Evolutionary conservation across 1,140 invertebrate genomes (phyloP).

Genomic region (Asbolus verrucosus): DNA sequence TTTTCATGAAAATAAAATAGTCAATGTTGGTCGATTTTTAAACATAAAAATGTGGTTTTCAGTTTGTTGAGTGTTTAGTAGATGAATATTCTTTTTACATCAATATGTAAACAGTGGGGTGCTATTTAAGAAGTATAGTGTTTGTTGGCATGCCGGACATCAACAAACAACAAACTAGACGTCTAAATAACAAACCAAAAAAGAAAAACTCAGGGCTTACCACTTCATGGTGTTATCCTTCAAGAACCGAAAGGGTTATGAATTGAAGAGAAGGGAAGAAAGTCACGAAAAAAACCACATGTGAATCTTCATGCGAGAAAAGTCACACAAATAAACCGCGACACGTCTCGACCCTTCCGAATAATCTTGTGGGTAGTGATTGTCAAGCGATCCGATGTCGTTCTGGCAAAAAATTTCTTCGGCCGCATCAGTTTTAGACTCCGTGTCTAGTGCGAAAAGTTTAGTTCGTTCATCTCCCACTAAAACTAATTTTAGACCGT

Average conservation of each 20-base stretch:
- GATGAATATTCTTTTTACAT: no score
- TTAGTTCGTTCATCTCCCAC: conserved; percentile 45
- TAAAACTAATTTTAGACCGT: conserved; percentile 40
- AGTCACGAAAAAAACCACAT: not conserved
- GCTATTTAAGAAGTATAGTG: no score
- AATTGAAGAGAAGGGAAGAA: not conserved
- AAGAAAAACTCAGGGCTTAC: not conserved
- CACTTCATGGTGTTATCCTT: conserved; percentile 29
- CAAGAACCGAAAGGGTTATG: not conserved
- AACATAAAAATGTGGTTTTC: no score
- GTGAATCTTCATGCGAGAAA: not conserved
- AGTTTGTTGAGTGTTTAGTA: no score
- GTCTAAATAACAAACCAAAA: not conserved
- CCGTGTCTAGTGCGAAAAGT: conserved; percentile 30
- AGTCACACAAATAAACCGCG: conserved; percentile 2
- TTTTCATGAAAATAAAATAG: no score
- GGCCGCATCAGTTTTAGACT: conserved; percentile 23
- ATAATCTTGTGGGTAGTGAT: not conserved
- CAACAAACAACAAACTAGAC: no score
- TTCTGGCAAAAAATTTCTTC: conserved; percentile 35
- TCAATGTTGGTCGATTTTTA: no score
- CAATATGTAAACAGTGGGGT: no score
- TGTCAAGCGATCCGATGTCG: conserved; percentile 28
- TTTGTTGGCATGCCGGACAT: no score
- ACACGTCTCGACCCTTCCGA: not conserved